Evolutionary conservation across 30 jellyfish, hydroid and myxozoan species (phyloP), one percentile per base, ranked within the genome.

Genomic region (Nemopilema nomurai): DNA sequence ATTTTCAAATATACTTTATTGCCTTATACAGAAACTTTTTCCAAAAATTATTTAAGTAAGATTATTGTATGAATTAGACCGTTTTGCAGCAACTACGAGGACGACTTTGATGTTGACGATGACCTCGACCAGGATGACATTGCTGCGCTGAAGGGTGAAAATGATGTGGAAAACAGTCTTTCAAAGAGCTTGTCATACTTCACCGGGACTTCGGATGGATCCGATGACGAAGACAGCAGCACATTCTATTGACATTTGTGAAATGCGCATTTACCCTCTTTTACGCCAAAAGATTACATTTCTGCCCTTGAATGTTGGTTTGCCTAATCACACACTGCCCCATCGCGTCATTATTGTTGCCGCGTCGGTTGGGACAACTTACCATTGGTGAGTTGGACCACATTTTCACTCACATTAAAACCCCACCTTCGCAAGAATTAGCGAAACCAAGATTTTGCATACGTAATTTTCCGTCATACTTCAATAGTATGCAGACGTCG

Each of bases 71-170:
- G 57, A 41, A 3, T 41, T n/a, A n/a, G n/a, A n/a, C 33, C 20
- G 29, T 73, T 16, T 51, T 51, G 7, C 72, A 91, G 98, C 28
- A 91, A 86, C 49, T 91, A 91, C 85, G 97, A 84, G 31, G 97
- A 90, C 49, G 97, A 91, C 64, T 85, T 85, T 50, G 98, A 91
- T 24, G 20, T 71, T 25, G 97, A 91, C 33, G 96, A 85, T 31
- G 96, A 88, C 19, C 80, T 88, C 24, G 96, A 77, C 50, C 82
- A 86, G 28, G 91, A 84, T 24, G 97, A 77, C 32, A 67, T 79
- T 25, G 84, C 81, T 16, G 80, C 87, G 0, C 64, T 86, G 16
- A 75, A 69, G 67, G 89, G 82, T 0, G 89, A 76, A 28, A 21
- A 30, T 16, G 51, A 57, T 23, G 65, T 67, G 1, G 80, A 82